Base-by-base conservation (phyloP, 2,113 vertebrate genomes). In the Pseudorhombus dupliciocellatus region DNA sequence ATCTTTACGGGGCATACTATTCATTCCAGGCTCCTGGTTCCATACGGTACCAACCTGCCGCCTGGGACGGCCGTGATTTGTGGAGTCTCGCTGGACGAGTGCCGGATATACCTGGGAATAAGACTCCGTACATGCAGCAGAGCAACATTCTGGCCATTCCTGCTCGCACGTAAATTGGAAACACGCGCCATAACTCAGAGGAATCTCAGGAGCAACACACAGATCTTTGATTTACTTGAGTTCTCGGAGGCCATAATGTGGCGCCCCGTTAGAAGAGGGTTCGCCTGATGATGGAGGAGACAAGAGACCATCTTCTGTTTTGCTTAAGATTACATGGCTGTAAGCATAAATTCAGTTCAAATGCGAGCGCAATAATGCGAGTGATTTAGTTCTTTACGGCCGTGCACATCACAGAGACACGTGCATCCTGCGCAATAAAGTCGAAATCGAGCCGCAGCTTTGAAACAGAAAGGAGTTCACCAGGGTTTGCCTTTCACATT, bases 51-150 rank as follows among this genome's bases (percentile, higher is more conserved):
- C 75, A 84, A 81, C 77, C 71, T 80, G 75, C 54, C 70, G 34
- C 42, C 56, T 53, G 25, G 69, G 77, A 75, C 62, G 46, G 64
- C 34, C 7, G n/a, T 78, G 84, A 88, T 81, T 88, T 84, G 74
- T 81, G 12, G 68, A 51, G 31, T 68, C 25, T 77, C 3, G 31
- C 30, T 77, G 73, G 67, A 73, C 3, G 48, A 53, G 21, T 5
- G 46, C 51, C 3, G 20, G 42, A 22, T 51, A 25, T n/a, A 76
- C 70, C 55, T 66, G 44, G 7, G 4, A 63, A 50, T 74, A 46
- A 58, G 50, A 61, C 25, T 30, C 46, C 59, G 16, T 31, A 66
- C 42, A 59, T 20, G 30, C 16, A 52, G 34, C 30, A 71, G 56
- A 70, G 59, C 66, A 57, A 48, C 50, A 77, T 83, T 80, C 64